Percentiles rank a stretch among this genome's conserved stretches.
These are phyloP conservation scores for Mus caroli DNA, from an alignment of 2,797 vertebrate genomes.

Conservation along the genomic window DNA sequence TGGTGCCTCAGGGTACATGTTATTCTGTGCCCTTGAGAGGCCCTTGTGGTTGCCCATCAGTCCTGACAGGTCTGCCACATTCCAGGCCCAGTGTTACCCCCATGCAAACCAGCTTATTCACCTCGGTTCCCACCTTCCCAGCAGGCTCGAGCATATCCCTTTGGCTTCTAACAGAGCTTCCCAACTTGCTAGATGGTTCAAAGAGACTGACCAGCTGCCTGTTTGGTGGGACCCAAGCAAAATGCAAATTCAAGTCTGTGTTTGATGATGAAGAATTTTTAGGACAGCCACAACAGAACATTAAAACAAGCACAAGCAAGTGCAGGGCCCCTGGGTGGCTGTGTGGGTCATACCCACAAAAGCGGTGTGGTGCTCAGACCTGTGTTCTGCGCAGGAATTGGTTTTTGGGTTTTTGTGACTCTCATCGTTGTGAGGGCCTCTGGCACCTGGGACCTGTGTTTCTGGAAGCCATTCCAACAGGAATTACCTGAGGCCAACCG, in stretches of 20 bases:
- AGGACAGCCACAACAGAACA: background rate
- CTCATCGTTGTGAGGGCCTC: background rate
- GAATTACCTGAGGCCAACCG: background rate
- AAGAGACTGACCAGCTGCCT: background rate
- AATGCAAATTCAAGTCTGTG: background rate
- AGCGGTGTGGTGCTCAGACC: background rate
- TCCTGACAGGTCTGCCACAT: rapidly evolving
- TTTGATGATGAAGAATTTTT: background rate
- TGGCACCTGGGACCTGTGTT: slow-evolving; percentile 21
- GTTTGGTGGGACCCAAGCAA: background rate
- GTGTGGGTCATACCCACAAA: rapidly evolving
- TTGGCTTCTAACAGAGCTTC: background rate
- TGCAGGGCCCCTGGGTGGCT: background rate
- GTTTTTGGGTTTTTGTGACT: background rate
- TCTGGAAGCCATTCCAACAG: background rate
- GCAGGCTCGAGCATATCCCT: background rate
- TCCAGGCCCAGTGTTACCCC: rapidly evolving
- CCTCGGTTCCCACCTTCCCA: background rate
- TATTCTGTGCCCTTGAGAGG: background rate
- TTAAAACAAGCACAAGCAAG: background rate
- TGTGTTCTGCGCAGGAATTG: background rate
- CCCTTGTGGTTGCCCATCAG: background rate
- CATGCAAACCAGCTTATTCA: too few species aligned
- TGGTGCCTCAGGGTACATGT: background rate
- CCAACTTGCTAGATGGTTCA: background rate